Evolutionary conservation across 1,140 invertebrate genomes (phyloP), one percentile per base, ranked within the genome.

Genomic region (Orchestia grillus): DNA sequence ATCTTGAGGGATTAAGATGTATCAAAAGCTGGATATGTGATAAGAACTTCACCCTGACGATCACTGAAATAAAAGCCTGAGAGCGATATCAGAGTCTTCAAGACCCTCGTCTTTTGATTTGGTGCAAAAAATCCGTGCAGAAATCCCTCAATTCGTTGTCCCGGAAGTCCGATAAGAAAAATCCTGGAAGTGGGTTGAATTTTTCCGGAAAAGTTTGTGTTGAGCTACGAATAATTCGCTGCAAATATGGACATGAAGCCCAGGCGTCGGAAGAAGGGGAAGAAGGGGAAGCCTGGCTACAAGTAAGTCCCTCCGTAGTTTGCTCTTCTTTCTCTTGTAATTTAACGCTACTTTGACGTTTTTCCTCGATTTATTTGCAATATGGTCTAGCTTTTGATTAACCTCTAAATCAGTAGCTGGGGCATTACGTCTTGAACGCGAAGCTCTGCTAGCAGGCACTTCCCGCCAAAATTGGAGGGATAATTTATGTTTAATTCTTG

Each of bases 201-300:
- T 77, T 77, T 77, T 77, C 15, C 28, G 1, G 15, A 77, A 77
- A 77, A 77, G 62, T 77, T 77, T 36, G 62, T 8, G 62, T 15
- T 77, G 11, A 36, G 23, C 41, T 43, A 11, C 11, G 16, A 91
- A 91, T 91, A 43, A 91, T 43, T 43, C 15, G 0, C 11, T 43
- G 88, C 44, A 42, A 91, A 91, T 44, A 91, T 91, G 88, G 88
- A 91, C 28, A 91, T 91, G 88, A 91, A 91, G 88, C 88, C 88
- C 41, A 91, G 88, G 88, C 41, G 88, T 16, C 41, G 88, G 41
- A 91, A 91, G 88, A 91, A 91, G 88, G 88, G 88, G 36, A 91
- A 91, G 88, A 91, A 91, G 41, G 88, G 88, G 28, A 91, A 91
- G 41, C 88, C 88, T 19, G 88, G 88, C 11, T 91, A 91, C 88